Evolutionary conservation across 2,113 vertebrate genomes (phyloP).

Genomic region (Grus americana): DNA sequence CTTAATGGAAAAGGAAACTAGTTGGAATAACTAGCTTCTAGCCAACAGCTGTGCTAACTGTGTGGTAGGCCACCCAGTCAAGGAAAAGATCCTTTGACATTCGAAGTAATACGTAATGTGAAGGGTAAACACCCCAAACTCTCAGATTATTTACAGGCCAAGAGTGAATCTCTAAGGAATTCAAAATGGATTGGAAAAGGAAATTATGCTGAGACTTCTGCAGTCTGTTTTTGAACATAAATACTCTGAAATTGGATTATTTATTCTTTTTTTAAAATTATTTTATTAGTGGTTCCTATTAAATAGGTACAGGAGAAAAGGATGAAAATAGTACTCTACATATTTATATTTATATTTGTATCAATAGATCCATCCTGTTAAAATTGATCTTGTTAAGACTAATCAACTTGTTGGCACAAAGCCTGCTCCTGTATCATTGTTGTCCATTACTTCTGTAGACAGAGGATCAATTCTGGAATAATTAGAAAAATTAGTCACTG

Average conservation of each 20-base stretch:
- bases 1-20: neutral
- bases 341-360: neutral
- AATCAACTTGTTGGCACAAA: neutral
- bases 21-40: neutral
- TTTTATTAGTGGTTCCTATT: neutral
- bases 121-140: neutral
- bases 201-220: neutral
- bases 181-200: neutral
- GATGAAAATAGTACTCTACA: neutral
- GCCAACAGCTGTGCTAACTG: neutral
- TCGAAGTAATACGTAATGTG: neutral
- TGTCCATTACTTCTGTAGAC: neutral
- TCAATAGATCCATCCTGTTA: neutral
- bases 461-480: slow-evolving; percentile 10
- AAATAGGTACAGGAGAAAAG: neutral
- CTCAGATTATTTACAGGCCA: neutral
- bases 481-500: slow-evolving; percentile 29
- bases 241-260: neutral
- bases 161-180: neutral
- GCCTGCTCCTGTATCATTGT: neutral
- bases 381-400: neutral
- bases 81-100: neutral
- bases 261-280: neutral
- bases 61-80: neutral
- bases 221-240: neutral